Conservation (phyloP, 2,888 invertebrate genomes). For the Candidula unifasciata region DNA sequence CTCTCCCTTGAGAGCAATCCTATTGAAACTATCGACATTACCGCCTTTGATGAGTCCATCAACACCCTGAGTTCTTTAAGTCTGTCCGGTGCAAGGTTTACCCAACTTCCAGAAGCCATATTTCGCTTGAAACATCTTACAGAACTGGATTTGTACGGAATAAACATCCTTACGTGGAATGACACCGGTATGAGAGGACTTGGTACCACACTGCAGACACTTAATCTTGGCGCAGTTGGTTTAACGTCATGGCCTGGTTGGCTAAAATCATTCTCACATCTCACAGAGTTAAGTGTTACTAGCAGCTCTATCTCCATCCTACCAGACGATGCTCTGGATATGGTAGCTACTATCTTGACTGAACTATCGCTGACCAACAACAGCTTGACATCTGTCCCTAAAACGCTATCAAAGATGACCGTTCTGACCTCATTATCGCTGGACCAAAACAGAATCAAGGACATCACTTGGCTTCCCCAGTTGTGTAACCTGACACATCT, state of each 20-base stretch:
- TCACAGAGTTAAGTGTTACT: conserved; percentile 1
- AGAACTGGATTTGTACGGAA: too few species aligned
- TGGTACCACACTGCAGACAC: not conserved
- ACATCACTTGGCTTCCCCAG: not conserved
- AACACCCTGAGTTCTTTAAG: not conserved
- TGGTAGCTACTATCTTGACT: not conserved
- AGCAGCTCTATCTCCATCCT: not conserved
- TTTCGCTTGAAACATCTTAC: too few species aligned
- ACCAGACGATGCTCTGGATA: not conserved
- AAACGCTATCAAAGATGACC: not conserved
- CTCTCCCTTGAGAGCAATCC: not conserved
- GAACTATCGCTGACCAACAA: not conserved
- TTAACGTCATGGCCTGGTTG: not conserved
- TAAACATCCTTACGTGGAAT: not conserved
- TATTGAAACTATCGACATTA: not conserved
- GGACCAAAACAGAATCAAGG: not conserved
- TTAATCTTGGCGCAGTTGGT: not conserved
- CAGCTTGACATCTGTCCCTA: not conserved
- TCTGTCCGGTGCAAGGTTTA: too few species aligned
- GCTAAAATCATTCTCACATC: not conserved
- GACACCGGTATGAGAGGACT: not conserved
- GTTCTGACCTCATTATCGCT: not conserved
- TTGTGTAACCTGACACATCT: not conserved
- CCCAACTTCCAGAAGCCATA: too few species aligned
- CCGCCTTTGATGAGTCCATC: not conserved